phyloP scores from a whole-genome alignment of 2,888 invertebrate genomes.

The Ennomos fuscantarius region DNA sequence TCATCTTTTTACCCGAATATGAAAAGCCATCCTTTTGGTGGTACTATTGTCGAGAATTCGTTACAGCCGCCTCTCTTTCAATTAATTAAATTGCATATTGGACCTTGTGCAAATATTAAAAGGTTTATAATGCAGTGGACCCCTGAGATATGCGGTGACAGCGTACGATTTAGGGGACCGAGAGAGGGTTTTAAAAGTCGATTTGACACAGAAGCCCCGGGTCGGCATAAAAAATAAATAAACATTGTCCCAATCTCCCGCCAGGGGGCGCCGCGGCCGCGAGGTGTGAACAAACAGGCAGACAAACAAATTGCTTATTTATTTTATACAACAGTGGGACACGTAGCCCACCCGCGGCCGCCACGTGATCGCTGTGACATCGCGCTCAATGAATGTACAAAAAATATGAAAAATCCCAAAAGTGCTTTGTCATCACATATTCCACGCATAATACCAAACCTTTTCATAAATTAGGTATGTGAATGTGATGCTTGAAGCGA shows the following conservation, averaged over 20 bases:
- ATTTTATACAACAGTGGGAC: constrained; percentile 42
- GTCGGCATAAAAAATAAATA: constrained; percentile 44
- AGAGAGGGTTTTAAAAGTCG: constrained; percentile 44
- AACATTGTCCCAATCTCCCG: constrained; percentile 40
- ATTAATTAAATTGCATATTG: constrained; percentile 6
- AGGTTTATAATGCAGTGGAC: constrained; percentile 18
- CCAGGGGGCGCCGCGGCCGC: constrained; percentile 31
- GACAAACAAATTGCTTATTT: constrained; percentile 50
- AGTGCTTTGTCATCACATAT: constrained; percentile 38
- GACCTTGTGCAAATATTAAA: constrained; percentile 19
- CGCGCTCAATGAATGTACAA: constrained; percentile 31
- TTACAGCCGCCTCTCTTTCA: constrained; percentile 11
- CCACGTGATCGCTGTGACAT: constrained; percentile 33
- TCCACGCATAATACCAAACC: constrained; percentile 14
- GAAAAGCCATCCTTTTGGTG: constrained; percentile 6
- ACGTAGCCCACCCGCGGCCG: constrained; percentile 39
- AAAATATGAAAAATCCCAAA: constrained; percentile 29
- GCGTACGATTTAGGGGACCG: constrained; percentile 32
- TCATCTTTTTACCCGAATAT: constrained; percentile 39
- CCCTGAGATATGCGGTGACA: constrained; percentile 10
- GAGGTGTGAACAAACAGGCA: constrained; percentile 47
- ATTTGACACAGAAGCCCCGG: constrained; percentile 48
- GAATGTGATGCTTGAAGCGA: not conserved
- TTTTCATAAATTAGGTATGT: constrained; percentile 26
- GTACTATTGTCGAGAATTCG: constrained; percentile 24